Base-by-base conservation (phyloP, 2,113 vertebrate species). In the Elgaria multicarinata region DNA sequence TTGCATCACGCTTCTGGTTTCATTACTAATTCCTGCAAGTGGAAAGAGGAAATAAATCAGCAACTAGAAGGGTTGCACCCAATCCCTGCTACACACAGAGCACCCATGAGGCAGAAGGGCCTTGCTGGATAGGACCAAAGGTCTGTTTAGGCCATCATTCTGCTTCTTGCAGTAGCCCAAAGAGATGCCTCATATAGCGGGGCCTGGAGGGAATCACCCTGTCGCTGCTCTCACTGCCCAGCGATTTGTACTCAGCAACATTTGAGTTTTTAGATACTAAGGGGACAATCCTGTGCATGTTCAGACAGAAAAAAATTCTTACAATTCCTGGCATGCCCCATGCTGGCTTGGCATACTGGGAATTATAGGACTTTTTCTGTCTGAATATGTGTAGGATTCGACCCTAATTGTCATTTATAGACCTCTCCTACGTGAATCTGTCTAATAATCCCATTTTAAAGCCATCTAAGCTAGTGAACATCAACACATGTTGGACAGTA, bases 1-100 rank as follows among this genome's bases (percentile, higher is more conserved):
- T 92, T 94, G 82, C 77, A 87, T 46, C 0, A 71, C 85, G 85
- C 87, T 89, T 36, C 87, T 90, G 50, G 58, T 1, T 92, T 91
- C 20, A 44, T 14, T 42, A 9, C 55, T 89, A 67, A 74, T 90
- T 95, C 87, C 88, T 94, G 62, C 78, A 90, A 69, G 72, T 91
- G 64, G 69, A 85, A 74, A 85, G 50, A 55, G 50, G 84, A 74
- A 85, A 14, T 58, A 55, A 16, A 55, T 28, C 18, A 36, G 58
- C 10, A 64, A 26, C 10, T 77, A 28, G 42, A 46, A 46, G 75
- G 75, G 12, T 26, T 46, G 26, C 10, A 10, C 28, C 74, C 7
- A 3, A 7, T 44, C 24, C 10, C 75, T 44, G 26, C 42, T n/a
- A 2, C 33, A n/a, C 33, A 71, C 4, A n/a, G 2, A 76, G 22